phyloP scores from a whole-genome alignment of 2,888 invertebrate species.

The Apamea epomidion region DNA sequence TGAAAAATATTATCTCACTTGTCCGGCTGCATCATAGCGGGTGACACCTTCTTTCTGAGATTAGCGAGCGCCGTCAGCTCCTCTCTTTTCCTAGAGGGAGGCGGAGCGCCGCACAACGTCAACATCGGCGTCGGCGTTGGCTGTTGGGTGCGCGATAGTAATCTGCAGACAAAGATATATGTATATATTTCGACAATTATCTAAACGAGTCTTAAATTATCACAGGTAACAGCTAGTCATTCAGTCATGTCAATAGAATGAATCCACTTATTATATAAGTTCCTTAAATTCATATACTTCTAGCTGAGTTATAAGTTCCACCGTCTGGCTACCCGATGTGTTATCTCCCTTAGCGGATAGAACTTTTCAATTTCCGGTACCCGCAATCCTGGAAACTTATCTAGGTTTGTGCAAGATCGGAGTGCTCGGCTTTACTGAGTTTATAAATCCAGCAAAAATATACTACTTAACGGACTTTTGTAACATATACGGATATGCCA shows the following conservation, averaged over 20 bases:
- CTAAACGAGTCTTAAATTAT: not conserved
- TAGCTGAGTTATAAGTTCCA: not conserved
- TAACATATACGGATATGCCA: too few species aligned
- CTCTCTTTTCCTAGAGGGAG: conserved; percentile 92
- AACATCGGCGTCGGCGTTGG: conserved; percentile 83
- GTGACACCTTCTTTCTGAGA: conserved; percentile 92
- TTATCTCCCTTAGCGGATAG: conserved; percentile 21
- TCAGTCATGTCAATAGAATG: not conserved
- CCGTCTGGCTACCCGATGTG: not conserved
- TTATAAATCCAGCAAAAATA: not conserved
- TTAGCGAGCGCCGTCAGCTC: conserved; percentile 93
- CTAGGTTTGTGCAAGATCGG: conserved; percentile 37
- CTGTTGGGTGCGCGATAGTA: conserved; percentile 77
- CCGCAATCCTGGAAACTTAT: conserved; percentile 29
- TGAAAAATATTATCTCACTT: conserved; percentile 69
- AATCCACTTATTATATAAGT: not conserved
- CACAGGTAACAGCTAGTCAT: not conserved
- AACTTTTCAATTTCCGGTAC: conserved; percentile 58
- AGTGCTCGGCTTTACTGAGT: conserved; percentile 6
- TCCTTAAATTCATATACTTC: not conserved
- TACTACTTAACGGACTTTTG: not conserved
- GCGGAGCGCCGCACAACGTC: conserved; percentile 88
- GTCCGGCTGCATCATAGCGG: conserved; percentile 86
- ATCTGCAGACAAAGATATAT: conserved; percentile 63
- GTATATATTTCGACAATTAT: not conserved